A percentile compares a stretch with the other conserved stretches of the same genome.
Conservation (phyloP, 2,797 vertebrate genomes). For the Lutjanus argentimaculatus region DNA sequence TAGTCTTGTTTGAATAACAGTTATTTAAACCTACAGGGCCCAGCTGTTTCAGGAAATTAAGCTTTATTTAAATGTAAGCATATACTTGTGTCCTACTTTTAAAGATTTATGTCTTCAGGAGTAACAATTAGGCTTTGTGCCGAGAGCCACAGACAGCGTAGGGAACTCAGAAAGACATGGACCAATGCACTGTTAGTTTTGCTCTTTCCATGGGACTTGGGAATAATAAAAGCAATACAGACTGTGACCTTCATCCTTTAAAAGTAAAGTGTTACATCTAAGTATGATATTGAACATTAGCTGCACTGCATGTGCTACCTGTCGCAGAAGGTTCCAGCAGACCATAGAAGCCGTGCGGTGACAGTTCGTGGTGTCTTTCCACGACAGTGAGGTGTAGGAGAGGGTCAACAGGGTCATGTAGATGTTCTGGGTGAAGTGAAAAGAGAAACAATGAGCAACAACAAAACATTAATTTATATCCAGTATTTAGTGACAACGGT, state of each 20-base stretch:
- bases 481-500: background rate
- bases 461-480: background rate
- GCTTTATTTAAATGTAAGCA: too few relatives aligned
- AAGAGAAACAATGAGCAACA: background rate
- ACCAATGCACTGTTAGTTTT: background rate
- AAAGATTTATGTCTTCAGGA: background rate
- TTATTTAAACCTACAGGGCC: background rate
- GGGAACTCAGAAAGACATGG: background rate
- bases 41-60: background rate
- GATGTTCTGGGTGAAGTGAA: slow-evolving; percentile 85
- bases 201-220: slow-evolving; percentile 4
- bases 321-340: slow-evolving; percentile 96
- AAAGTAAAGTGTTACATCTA: background rate
- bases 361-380: slow-evolving; percentile 95
- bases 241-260: background rate
- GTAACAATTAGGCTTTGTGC: background rate
- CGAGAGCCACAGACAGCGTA: background rate
- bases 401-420: slow-evolving; percentile 92
- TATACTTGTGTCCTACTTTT: too few relatives aligned
- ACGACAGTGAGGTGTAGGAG: slow-evolving; percentile 93
- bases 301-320: slow-evolving; percentile 80
- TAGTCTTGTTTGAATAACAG: background rate
- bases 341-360: slow-evolving; percentile 93
- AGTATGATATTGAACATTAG: background rate
- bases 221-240: background rate